Evolutionary conservation across 2,113 vertebrate genomes (phyloP).

Genomic region (Cyprinodon variegatus): DNA sequence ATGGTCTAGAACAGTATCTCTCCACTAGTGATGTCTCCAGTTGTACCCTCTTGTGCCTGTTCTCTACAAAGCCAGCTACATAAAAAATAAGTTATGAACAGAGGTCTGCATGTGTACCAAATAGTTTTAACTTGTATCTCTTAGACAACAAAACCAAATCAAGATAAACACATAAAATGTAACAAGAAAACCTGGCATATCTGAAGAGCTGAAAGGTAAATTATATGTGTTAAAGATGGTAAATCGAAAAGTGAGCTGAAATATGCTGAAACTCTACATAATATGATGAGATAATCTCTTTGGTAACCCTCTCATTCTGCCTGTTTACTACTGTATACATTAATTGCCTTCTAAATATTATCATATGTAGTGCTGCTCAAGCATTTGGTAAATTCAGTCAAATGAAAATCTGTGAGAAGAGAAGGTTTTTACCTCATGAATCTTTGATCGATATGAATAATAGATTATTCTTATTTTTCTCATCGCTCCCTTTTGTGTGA

Average conservation of each 20-base stretch:
- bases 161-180: neutral
- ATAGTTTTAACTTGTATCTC: no score
- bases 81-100: no score
- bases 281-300: neutral
- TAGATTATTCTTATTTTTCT: neutral
- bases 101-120: no score
- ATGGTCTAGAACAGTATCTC: no score
- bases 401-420: neutral
- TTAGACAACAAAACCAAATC: no score
- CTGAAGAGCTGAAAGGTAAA: neutral
- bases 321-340: neutral
- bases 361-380: neutral
- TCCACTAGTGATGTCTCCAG: no score
- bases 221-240: neutral
- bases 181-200: neutral
- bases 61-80: no score
- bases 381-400: slow-evolving; percentile 1
- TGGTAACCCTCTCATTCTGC: no score
- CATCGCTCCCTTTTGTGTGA: neutral
- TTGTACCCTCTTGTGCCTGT: no score
- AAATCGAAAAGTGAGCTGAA: neutral
- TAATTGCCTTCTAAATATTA: neutral
- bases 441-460: slow-evolving; percentile 1
- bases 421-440: neutral
- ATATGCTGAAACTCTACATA: neutral